Conservation (phyloP, 2,888 invertebrate species). For the Tipula vernalis region DNA sequence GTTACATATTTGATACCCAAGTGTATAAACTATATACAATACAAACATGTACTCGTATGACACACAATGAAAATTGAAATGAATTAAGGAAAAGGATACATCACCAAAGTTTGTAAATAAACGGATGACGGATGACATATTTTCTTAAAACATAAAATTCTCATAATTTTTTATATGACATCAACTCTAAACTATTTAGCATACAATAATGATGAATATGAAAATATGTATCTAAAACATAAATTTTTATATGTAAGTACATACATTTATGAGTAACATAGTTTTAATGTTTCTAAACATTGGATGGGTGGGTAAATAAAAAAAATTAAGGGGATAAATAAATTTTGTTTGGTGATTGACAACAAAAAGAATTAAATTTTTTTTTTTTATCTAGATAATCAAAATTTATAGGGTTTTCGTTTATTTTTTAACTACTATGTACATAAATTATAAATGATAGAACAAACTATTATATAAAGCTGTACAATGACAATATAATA, state of each 20-base stretch:
- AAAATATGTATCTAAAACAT: background rate
- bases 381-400: background rate
- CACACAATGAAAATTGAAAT: background rate
- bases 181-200: background rate
- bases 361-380: background rate
- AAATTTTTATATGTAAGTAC: background rate
- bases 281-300: background rate
- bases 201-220: background rate
- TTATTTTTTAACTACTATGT: background rate
- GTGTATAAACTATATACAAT: background rate
- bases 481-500: too few relatives aligned
- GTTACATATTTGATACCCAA: too few relatives aligned
- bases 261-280: too few relatives aligned
- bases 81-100: background rate
- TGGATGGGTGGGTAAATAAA: background rate
- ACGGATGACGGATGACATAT: background rate
- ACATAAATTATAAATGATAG: background rate
- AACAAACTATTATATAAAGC: too few relatives aligned
- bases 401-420: background rate
- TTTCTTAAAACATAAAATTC: background rate
- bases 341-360: background rate
- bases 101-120: background rate
- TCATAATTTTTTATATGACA: background rate
- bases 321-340: background rate
- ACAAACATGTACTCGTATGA: background rate